Evolutionary conservation across 2,113 vertebrate genomes (phyloP), one percentile per base, ranked within the genome.

Genomic region (Zeus faber): DNA sequence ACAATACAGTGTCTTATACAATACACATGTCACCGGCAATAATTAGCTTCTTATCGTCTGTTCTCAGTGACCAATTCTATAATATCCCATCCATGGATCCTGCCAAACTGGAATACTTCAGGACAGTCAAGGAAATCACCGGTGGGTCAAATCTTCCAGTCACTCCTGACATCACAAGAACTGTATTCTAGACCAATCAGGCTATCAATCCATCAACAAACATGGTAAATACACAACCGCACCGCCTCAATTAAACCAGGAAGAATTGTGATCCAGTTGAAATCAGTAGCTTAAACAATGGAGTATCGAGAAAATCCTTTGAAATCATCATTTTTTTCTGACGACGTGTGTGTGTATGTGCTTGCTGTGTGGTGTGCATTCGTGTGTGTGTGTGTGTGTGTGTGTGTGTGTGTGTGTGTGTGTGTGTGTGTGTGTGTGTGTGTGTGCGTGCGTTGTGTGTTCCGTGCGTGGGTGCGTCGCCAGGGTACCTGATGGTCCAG

Each of bases 81-180:
- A 90, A 79, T 0, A 93, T 95, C 1, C 72, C 84, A 0, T 84
- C 89, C 47, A 88, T 98, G 80, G 89, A 94, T 14, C 90, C 88
- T 0, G 80, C 65, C 18, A 94, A 95, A 43, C 37, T 98, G 76
- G 87, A 93, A 24, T 89, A 93, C 66, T 92, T 98, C 64, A 94
- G 85, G 80, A 93, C 93, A 0, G 90, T 98, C 3, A 94, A 91
- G 78, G 96, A 98, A 81, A 98, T 98, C 80, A 91, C 95, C 79
- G 96, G 96, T 97, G 61, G 25, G 83, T 59, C 44, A 18, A 20
- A 66, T 18, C 1, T 26, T 17, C n/a, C n/a, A n/a, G 16, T 25
- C 27, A 16, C 14, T 5, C 31, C 31, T 33, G 31, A 7, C 31
- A n/a, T n/a, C n/a, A n/a, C n/a, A 9, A 9, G n/a, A 2, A 37